These are phyloP conservation scores for Lichenostomus cassidix DNA, from an alignment of 2,113 vertebrate species.

Conservation along the genomic window DNA sequence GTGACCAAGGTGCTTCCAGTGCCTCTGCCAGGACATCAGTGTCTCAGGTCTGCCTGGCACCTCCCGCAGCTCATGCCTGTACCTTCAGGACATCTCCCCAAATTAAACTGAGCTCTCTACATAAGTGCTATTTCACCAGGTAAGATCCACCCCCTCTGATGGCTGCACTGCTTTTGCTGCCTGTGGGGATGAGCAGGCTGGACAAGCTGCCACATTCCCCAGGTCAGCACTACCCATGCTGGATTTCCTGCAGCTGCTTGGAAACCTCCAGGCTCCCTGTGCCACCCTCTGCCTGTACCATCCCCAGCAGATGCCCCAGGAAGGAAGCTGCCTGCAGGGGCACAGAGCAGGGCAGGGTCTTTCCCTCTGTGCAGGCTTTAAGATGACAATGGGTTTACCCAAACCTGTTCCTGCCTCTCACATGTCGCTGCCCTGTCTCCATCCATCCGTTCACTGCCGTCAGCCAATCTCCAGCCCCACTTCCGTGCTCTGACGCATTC, in stretches of 20 bases:
- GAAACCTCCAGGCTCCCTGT: not conserved
- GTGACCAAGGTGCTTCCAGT: not conserved
- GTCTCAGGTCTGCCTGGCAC: not conserved
- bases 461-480: rapidly evolving
- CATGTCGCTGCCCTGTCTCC: not conserved
- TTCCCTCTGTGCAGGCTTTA: not conserved
- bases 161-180: not conserved
- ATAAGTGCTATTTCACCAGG: rapidly evolving
- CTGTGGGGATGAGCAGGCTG: not conserved
- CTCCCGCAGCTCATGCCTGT: not conserved
- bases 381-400: not conserved
- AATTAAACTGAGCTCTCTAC: not conserved
- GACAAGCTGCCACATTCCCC: rapidly evolving
- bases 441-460: rapidly evolving
- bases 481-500: not conserved
- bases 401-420: not conserved
- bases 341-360: not conserved
- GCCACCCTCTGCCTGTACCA: constrained; percentile 9
- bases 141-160: not conserved
- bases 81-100: not conserved
- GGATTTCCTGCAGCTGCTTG: not conserved
- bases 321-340: not conserved
- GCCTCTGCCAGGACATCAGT: not conserved
- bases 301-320: rapidly evolving
- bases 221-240: rapidly evolving